Evolutionary conservation across 2,888 invertebrate genomes (phyloP).

Genomic region (Nycteola revayana): DNA sequence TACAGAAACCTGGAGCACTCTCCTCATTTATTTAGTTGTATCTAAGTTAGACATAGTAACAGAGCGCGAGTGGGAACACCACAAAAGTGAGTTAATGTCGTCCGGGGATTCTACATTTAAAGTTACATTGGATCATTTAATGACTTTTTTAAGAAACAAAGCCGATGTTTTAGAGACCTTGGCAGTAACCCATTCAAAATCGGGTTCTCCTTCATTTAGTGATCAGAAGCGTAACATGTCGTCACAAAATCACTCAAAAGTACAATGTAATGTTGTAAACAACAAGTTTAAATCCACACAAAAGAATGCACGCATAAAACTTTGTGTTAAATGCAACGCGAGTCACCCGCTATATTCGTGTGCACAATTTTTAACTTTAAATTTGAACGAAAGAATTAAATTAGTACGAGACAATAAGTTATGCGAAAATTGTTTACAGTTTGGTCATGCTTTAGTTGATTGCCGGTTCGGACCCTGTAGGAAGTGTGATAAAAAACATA

Average conservation of each 20-base stretch:
- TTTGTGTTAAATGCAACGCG: background rate
- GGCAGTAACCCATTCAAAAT: too few species aligned
- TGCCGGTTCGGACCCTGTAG: constrained; percentile 10
- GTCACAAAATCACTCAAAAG: too few species aligned
- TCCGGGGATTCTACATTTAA: too few species aligned
- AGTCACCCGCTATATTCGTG: background rate
- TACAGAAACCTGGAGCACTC: background rate
- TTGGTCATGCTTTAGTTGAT: background rate
- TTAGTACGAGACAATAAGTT: background rate
- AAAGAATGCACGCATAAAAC: background rate
- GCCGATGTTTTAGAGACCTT: constrained; percentile 2
- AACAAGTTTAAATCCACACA: too few species aligned
- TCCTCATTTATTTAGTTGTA: constrained; percentile 2
- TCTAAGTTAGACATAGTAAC: constrained; percentile 1
- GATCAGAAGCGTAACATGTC: too few species aligned
- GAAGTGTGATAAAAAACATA: constrained; percentile 9
- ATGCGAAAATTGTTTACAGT: constrained; percentile 9
- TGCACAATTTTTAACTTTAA: background rate
- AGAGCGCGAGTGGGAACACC: constrained; percentile 3
- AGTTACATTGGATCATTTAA: background rate
- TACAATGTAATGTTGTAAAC: too few species aligned
- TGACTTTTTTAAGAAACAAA: background rate
- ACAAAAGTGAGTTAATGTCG: background rate
- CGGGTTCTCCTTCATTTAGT: too few species aligned
- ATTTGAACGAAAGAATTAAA: too few species aligned